Conservation (phyloP, 2,888 invertebrate species). For the Drosophila flavopinicola region DNA sequence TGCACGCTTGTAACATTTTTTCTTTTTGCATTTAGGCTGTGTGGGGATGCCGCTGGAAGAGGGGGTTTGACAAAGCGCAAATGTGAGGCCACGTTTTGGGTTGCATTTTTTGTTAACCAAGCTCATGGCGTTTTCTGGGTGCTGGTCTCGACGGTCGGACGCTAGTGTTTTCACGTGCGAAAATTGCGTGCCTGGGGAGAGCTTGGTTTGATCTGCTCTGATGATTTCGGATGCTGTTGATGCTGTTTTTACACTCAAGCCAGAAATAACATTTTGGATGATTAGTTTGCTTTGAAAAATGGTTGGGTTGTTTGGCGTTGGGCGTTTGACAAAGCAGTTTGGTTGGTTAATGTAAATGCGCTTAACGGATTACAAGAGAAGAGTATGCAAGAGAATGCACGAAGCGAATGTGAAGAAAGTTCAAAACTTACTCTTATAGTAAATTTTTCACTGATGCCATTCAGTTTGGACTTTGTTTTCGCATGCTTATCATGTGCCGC, state of each 20-base stretch:
- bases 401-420: constrained; percentile 25
- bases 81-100: constrained; percentile 21
- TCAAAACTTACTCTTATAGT: constrained; percentile 65
- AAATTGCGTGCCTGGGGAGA: constrained; percentile 37
- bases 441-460: constrained; percentile 63
- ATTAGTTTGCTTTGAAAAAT: constrained; percentile 56
- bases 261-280: constrained; percentile 40
- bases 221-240: constrained; percentile 24
- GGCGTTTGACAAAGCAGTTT: constrained; percentile 23
- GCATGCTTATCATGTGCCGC: constrained; percentile 45
- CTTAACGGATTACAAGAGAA: constrained; percentile 39
- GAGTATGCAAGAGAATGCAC: constrained; percentile 46
- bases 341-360: constrained; percentile 52
- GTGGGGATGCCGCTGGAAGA: neutral
- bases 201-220: constrained; percentile 28
- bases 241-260: constrained; percentile 15
- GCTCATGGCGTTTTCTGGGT: constrained; percentile 33
- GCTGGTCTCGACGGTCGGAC: constrained; percentile 21
- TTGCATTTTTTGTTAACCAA: constrained; percentile 29
- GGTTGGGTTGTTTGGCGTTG: constrained; percentile 10
- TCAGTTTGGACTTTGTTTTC: constrained; percentile 51
- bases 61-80: constrained; percentile 13
- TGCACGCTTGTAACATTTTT: constrained; percentile 39
- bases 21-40: neutral
- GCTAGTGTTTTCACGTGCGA: constrained; percentile 43